phyloP scores from a whole-genome alignment of 2,888 invertebrate species.

The Cerastoderma edule region DNA sequence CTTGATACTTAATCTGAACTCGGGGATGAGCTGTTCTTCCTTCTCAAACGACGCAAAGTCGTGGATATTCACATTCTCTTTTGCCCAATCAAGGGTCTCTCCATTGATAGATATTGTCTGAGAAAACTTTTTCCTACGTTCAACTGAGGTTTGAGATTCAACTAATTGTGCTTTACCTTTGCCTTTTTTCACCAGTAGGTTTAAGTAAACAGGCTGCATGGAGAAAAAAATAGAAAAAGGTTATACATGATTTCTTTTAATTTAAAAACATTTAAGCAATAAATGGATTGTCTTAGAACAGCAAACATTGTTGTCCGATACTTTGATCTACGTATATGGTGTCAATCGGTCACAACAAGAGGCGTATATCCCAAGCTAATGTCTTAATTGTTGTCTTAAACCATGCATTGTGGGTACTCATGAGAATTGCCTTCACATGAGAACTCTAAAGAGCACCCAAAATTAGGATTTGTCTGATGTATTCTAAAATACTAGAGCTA shows the following conservation, averaged over 20 bases:
- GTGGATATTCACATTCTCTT: slow-evolving; percentile 80
- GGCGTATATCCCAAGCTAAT: background rate
- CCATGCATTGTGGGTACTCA: background rate
- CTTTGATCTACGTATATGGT: too few relatives aligned
- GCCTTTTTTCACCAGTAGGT: slow-evolving; percentile 77
- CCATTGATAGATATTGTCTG: slow-evolving; percentile 81
- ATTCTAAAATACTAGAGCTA: too few relatives aligned
- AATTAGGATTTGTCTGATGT: background rate
- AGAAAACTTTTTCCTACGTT: slow-evolving; percentile 54
- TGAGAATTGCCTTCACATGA: background rate
- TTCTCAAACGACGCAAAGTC: slow-evolving; percentile 81
- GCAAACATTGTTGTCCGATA: too few relatives aligned
- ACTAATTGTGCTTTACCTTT: slow-evolving; percentile 75
- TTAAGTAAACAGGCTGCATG: slow-evolving; percentile 81
- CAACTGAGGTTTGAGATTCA: slow-evolving; percentile 47
- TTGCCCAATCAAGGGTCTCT: slow-evolving; percentile 70
- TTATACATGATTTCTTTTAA: too few relatives aligned
- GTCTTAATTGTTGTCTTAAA: background rate
- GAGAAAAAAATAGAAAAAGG: slow-evolving; percentile 43
- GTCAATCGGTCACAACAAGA: too few relatives aligned
- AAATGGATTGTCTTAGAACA: too few relatives aligned
- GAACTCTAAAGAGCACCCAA: background rate
- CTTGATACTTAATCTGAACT: slow-evolving; percentile 71
- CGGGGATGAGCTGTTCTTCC: slow-evolving; percentile 74
- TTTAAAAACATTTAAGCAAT: too few relatives aligned